Percentiles rank a stretch among this genome's conserved stretches.
These are phyloP conservation scores for Calliopsis andreniformis DNA, from an alignment of 1,140 invertebrate species.

Conservation along the genomic window DNA sequence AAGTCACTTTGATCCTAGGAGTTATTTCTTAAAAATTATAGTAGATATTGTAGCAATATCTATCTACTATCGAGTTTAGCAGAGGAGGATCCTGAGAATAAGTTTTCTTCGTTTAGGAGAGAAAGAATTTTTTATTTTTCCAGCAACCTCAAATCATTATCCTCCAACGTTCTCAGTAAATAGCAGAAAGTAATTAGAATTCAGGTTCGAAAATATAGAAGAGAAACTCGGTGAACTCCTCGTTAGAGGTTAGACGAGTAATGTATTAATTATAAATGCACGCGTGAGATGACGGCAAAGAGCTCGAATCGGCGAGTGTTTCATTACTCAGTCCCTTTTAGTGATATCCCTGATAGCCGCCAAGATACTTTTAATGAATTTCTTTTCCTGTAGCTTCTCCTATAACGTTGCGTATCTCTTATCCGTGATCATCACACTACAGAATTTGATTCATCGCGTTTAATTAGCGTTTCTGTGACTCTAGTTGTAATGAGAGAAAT, in stretches of 20 bases:
- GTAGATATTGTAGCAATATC: too few species aligned
- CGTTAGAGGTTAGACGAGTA: neutral
- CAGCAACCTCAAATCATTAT: too few species aligned
- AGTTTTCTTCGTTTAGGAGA: too few species aligned
- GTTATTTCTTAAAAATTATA: too few species aligned
- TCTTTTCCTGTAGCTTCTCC: neutral
- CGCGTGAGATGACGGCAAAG: constrained; percentile 14
- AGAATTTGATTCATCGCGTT: neutral
- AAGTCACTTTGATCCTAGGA: too few species aligned
- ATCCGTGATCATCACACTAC: neutral
- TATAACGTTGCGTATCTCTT: neutral
- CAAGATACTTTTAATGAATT: constrained; percentile 2
- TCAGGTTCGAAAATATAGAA: neutral
- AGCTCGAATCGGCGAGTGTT: constrained; percentile 7
- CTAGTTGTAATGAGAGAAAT: neutral
- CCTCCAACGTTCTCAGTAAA: too few species aligned
- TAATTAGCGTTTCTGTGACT: neutral
- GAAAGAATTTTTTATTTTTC: too few species aligned
- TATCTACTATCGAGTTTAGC: too few species aligned
- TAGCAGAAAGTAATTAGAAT: too few species aligned
- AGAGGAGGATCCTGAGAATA: too few species aligned
- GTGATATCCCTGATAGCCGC: neutral
- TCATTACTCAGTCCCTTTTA: neutral
- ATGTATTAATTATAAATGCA: constrained; percentile 45
- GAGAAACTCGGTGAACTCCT: neutral